Base-by-base conservation (phyloP, 2,113 vertebrate species). In the Dasypus novemcinctus region DNA sequence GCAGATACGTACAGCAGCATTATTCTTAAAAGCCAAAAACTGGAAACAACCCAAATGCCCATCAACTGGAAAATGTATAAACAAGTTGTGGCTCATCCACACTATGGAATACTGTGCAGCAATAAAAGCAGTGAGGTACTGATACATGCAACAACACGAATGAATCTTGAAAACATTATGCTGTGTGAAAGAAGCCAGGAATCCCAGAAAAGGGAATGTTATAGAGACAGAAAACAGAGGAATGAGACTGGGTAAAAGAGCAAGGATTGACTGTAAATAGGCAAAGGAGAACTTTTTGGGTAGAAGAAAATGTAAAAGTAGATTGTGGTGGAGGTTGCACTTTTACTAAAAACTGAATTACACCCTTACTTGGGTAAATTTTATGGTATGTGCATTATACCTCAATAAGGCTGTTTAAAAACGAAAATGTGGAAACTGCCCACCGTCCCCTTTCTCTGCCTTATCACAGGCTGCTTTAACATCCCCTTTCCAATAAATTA, bases 61-160 rank as follows among this genome's bases (percentile, higher is more conserved):
- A 23, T 41, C 43, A 71, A 25, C 13, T 1, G 46, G 59, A 21
- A n/a, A 69, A 33, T 1, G 46, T 52, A 59, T 5, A 29, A 52
- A 38, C 23, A 29, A 64, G 41, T 3, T 2, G 21, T 1, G 4
- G 64, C 13, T 6, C 4, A 38, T 0, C 17, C 46, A 38, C 2
- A 25, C 54, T 18, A 1, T 5, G 38, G 43, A 20, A 71, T 36
- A 38, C 27, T 14, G 41, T 15, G 78, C 33, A 43, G 76, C 71
- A 81, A 36, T 52, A n/a, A n/a, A n/a, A n/a, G n/a, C n/a, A n/a
- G n/a, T n/a, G n/a, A n/a, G n/a, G n/a, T n/a, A n/a, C n/a, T n/a
- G n/a, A n/a, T n/a, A n/a, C n/a, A n/a, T n/a, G n/a, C n/a, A n/a
- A n/a, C n/a, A n/a, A n/a, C n/a, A n/a, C n/a, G n/a, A n/a, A n/a